Evolutionary conservation across 2,888 invertebrate genomes (phyloP), one percentile per base, ranked within the genome.

Genomic region (Portevinia maculata): DNA sequence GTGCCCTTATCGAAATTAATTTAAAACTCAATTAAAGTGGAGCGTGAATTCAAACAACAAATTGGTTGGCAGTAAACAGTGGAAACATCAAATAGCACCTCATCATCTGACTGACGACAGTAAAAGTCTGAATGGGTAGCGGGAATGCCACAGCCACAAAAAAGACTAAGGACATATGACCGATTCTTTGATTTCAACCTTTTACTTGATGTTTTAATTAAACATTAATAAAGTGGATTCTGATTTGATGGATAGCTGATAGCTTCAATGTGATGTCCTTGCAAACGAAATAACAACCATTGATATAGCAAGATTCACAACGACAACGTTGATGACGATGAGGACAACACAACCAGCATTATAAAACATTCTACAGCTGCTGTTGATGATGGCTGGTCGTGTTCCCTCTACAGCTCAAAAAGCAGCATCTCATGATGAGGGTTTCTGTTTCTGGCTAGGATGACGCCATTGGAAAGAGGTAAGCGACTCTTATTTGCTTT

Each of bases 21-120:
- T 81, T 64, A 76, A 76, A 81, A 76, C 76, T 65, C 76, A 76
- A 76, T 81, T 81, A 70, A 76, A 60, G 60, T 52, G 53, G 70
- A 65, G 70, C 60, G 76, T 60, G 41, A 70, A 81, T 76, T 70
- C 46, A 75, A 64, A 70, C 44, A 71, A 65, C 59, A 71, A 76
- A 76, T 65, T 53, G 53, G 3, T 41, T 37, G 57, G 13, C 15
- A 53, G 64, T 70, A 64, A 65, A 64, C 19, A 70, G 17, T 41
- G 41, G 46, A 44, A 52, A 79, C 60, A 79, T 55, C 75, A 79
- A 59, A 75, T 19, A 64, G n/a, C 46, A 62, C 62, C 55, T 62
- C 52, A 62, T 62, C 48, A 52, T 69, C 37, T 53, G 46, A 52
- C 37, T 15, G 39, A 9, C 13, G 30, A 15, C 15, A 24, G n/a